These are phyloP conservation scores for Montifringilla adamsi DNA, from an alignment of 2,113 vertebrate genomes.

Conservation along the genomic window DNA sequence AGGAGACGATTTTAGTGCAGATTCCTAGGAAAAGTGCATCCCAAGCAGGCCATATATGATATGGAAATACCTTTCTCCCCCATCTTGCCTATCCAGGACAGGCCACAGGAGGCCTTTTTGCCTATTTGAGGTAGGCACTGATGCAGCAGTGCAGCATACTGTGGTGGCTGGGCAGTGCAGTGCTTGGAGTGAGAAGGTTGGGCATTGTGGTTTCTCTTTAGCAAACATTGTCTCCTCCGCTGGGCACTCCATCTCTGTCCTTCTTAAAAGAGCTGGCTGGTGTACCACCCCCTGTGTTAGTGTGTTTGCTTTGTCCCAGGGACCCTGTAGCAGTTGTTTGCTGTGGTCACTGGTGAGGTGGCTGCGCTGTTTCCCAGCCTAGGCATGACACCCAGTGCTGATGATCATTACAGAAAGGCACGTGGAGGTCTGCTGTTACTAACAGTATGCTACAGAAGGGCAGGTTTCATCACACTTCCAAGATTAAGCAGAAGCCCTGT, in stretches of 20 bases:
- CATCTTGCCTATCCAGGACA: neutral
- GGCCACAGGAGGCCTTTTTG: neutral
- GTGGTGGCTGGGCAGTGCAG: neutral
- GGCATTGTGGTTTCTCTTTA: neutral
- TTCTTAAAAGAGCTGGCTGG: neutral
- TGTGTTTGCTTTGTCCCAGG: neutral
- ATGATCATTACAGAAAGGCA: neutral
- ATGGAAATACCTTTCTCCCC: neutral
- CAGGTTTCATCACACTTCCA: neutral
- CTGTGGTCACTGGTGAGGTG: neutral
- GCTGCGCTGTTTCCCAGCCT: neutral
- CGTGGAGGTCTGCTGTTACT: neutral
- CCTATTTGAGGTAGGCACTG: neutral
- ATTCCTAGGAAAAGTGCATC: neutral
- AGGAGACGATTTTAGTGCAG: neutral
- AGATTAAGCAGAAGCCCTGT: fast-evolving
- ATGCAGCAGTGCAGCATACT: fast-evolving
- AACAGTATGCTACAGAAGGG: neutral
- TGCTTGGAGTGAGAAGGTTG: neutral
- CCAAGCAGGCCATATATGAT: neutral
- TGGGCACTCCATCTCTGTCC: neutral
- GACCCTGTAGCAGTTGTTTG: neutral
- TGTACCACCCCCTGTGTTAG: neutral
- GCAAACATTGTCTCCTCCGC: neutral
- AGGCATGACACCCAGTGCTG: neutral